These are phyloP conservation scores for Phthorimaea operculella DNA, from an alignment of 1,140 invertebrate species.

Conservation along the genomic window DNA sequence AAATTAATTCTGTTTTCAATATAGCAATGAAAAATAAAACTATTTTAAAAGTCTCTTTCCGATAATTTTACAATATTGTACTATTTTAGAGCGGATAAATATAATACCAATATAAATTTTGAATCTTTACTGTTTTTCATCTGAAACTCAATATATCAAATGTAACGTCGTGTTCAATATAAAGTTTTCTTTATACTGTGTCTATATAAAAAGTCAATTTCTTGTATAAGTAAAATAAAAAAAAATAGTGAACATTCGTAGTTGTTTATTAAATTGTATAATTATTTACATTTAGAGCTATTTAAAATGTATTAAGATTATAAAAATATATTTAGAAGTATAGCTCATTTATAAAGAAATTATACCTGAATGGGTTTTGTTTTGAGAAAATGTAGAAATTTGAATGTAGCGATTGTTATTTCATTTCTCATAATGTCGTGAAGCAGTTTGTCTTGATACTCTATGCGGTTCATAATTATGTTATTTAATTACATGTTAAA, in stretches of 20 bases:
- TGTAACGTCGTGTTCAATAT: conserved; percentile 14
- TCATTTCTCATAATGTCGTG: too few relatives aligned
- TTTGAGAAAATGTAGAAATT: too few relatives aligned
- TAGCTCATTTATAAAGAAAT: not conserved
- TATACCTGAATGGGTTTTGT: not conserved
- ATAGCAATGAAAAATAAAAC: not conserved
- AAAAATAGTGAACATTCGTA: conserved; percentile 34
- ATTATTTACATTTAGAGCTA: conserved; percentile 17
- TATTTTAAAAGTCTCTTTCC: too few relatives aligned
- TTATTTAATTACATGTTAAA: too few relatives aligned
- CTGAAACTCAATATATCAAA: not conserved
- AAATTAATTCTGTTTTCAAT: conserved; percentile 4
- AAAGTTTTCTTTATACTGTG: conserved; percentile 9
- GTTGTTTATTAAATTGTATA: conserved; percentile 13
- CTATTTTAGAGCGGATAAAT: not conserved
- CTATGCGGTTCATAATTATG: too few relatives aligned
- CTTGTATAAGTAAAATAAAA: conserved; percentile 13
- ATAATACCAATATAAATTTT: not conserved
- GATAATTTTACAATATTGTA: not conserved
- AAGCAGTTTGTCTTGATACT: too few relatives aligned
- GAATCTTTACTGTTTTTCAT: too few relatives aligned
- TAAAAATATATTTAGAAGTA: conserved; percentile 11
- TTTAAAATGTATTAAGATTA: conserved; percentile 15
- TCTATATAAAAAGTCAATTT: conserved; percentile 24
- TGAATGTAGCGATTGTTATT: too few relatives aligned